Evolutionary conservation across 2,888 invertebrate species (phyloP).

Genomic region (Scaptodrosophila latifasciaeformis): DNA sequence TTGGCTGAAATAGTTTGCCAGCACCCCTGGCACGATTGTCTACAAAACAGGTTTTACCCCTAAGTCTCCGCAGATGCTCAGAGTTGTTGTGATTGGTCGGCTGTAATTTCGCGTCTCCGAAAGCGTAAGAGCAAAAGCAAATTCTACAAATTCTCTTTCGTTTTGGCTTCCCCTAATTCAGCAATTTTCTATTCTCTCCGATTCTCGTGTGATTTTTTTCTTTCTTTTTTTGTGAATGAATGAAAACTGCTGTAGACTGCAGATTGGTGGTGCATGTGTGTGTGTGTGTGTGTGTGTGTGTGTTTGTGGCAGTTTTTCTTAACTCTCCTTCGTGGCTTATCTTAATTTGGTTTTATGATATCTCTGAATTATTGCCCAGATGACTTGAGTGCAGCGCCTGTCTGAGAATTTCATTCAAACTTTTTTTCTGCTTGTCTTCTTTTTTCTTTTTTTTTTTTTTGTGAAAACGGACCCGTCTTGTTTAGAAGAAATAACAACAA

Average conservation of each 20-base stretch:
- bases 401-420: constrained; percentile 26
- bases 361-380: constrained; percentile 35
- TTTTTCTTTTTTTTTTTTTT: constrained; percentile 40
- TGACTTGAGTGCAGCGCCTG: constrained; percentile 9
- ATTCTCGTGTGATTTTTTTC: constrained; percentile 10
- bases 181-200: constrained; percentile 3
- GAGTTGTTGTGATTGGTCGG: constrained; percentile 47
- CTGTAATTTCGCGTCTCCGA: constrained; percentile 11
- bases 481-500: no score
- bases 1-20: no score
- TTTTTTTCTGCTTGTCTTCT: not conserved
- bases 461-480: constrained; percentile 58
- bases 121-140: not conserved
- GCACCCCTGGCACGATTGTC: no score
- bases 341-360: constrained; percentile 62
- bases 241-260: constrained; percentile 26
- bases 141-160: no score
- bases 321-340: constrained; percentile 48
- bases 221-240: constrained; percentile 55
- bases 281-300: not conserved
- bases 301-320: constrained; percentile 12
- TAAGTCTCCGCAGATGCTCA: constrained; percentile 2
- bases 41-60: no score
- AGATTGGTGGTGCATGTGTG: constrained; percentile 7
- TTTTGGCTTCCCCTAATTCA: no score